Percentiles rank a stretch among this genome's conserved stretches.
These are phyloP conservation scores for Cheilosia urbana DNA, from an alignment of 2,888 invertebrate species.

Conservation along the genomic window DNA sequence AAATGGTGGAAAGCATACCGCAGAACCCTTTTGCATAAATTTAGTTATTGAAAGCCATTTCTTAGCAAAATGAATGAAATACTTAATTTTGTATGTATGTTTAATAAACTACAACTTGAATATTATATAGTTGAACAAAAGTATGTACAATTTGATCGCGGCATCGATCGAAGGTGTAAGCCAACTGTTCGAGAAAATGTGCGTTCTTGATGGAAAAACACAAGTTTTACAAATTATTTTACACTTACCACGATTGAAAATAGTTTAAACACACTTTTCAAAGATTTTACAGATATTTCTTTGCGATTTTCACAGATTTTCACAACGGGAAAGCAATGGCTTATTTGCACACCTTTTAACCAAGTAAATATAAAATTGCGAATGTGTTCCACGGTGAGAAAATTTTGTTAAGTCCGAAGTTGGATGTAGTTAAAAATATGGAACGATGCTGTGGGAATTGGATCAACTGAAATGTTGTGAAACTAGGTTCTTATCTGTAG, in stretches of 20 bases:
- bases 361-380: conserved; percentile 66
- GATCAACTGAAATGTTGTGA: conserved; percentile 27
- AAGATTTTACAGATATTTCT: conserved; percentile 49
- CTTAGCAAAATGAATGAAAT: conserved; percentile 19
- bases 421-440: conserved; percentile 4
- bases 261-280: conserved; percentile 59
- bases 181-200: conserved; percentile 53
- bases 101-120: not conserved
- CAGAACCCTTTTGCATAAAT: conserved; percentile 19
- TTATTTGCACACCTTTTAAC: conserved; percentile 67
- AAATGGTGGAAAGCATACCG: conserved; percentile 57
- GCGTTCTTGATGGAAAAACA: conserved; percentile 18
- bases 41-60: not conserved
- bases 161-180: not conserved
- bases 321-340: conserved; percentile 50
- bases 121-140: not conserved
- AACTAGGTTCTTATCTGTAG: not conserved
- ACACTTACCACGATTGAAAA: conserved; percentile 65
- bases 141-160: conserved; percentile 7
- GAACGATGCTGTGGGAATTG: not conserved
- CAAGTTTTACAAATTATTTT: conserved; percentile 4
- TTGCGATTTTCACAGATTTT: conserved; percentile 65
- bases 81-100: not conserved
- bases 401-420: conserved; percentile 41
- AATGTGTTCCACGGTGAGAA: conserved; percentile 57